Base-by-base conservation (phyloP, 1,140 invertebrate species). In the Theocolax elegans region DNA sequence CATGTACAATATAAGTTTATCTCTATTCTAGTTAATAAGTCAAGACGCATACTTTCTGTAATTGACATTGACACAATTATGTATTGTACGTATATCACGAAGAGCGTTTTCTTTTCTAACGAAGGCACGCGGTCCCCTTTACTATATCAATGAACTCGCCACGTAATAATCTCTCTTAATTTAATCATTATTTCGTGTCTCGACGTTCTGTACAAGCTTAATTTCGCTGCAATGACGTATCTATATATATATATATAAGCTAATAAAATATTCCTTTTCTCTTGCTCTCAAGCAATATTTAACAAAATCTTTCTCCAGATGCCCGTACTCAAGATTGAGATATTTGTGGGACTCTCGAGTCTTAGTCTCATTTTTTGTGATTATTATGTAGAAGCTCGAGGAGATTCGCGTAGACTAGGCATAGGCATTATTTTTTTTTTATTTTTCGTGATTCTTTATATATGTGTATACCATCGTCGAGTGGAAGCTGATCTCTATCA, bases 61-160 rank as follows among this genome's bases (percentile, higher is more conserved):
- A 62, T 62, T 65, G 66, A 51, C 67, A 66, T 60, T 65, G 59
- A 29, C 60, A 49, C 40, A 6, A 29, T 38, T 74, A 73, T 65
- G n/a, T n/a, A 75, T 72, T 63, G 65, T 76, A 75, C 67, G 76
- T 77, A 75, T 75, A 77, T 75, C 75, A 77, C 62, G 51, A 51
- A 21, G 64, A 35, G 27, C n/a, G 42, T 53, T 59, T 63, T 53
- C n/a, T 70, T 54, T 51, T 62, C 19, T 60, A 62, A 66, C 56
- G 83, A 86, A 86, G 84, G 79, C 84, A 86, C 81, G 78, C 84
- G 83, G 82, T 86, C 83, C 83, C 84, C 84, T 84, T 85, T 86
- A 86, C 83, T 79, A 78, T 76, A n/a, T 69, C 19, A 27, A 25
- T 49, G 83, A 84, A 85, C 83, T 83, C 81, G 77, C 78, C 79